Base-by-base conservation (phyloP, 2,113 vertebrate genomes). In the Ia io region DNA sequence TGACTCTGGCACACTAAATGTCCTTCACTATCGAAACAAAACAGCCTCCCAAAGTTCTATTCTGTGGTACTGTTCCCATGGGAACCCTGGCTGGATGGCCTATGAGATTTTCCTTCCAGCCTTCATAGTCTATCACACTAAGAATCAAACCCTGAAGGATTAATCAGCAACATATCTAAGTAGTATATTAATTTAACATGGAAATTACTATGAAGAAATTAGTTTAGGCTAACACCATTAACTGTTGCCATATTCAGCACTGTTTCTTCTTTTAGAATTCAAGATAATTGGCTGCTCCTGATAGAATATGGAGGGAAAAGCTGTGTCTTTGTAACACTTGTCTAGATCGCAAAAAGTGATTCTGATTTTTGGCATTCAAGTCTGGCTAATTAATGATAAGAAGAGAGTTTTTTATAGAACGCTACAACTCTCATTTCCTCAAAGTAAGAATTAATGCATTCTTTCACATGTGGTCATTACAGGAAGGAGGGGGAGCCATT, bases 401-500 rank as follows among this genome's bases (percentile, higher is more conserved):
- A 93, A 83, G 91, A 90, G 94, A 94, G 40, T 95, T 96, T 96
- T 94, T 90, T 95, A 94, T 17, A 96, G 79, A 91, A 74, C 65
- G 91, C 65, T 59, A 80, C 49, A 56, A 89, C 40, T 96, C 86
- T 94, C 93, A 92, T 96, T 92, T 95, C 96, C 97, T 97, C 87
- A 73, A 79, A 98, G 96, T 87, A 97, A 94, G 88, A 96, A 84
- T 86, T 96, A 87, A 96, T 89, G 44, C 96, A 90, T 98, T 98
- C 94, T 95, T 98, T 97, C 87, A 95, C 96, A 94, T 96, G 70
- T 88, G 88, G 97, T 93, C 97, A 97, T 97, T 95, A 97, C 61
- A 97, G 97, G 95, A 98, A 97, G 78, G 93, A 61, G 89, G 96
- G 97, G 95, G 84, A 74, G 93, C 37, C 84, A 56, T 93, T 98